phyloP scores from a whole-genome alignment of 2,888 invertebrate genomes.

The Sarcophaga rosellei region DNA sequence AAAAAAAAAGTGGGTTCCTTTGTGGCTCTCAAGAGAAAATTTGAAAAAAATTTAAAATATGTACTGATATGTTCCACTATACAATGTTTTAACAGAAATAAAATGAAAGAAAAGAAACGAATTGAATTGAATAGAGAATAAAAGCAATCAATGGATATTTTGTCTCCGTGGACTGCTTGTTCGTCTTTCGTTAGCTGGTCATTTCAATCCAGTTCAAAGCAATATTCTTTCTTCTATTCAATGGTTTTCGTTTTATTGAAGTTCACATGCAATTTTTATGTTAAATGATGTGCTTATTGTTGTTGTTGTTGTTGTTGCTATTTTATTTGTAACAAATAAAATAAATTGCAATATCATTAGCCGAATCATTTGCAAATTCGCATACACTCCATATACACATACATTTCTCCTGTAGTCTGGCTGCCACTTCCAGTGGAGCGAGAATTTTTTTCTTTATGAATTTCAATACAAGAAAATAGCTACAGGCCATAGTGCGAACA shows the following conservation, averaged over 20 bases:
- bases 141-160: constrained; percentile 2
- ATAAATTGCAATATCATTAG: constrained; percentile 69
- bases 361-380: constrained; percentile 66
- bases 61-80: constrained; percentile 5
- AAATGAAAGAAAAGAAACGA: not conserved
- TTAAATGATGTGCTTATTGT: constrained; percentile 50
- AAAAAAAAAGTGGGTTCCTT: constrained; percentile 54
- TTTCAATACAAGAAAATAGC: constrained; percentile 36
- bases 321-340: constrained; percentile 64
- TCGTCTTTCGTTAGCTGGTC: constrained; percentile 51
- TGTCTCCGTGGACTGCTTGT: constrained; percentile 55
- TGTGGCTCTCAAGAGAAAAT: constrained; percentile 24
- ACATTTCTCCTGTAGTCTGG: not conserved
- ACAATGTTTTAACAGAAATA: constrained; percentile 24
- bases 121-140: not conserved
- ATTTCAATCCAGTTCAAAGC: constrained; percentile 36
- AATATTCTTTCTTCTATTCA: not conserved
- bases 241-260: not conserved
- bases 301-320: constrained; percentile 26
- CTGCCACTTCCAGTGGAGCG: not conserved
- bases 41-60: constrained; percentile 47
- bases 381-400: constrained; percentile 39
- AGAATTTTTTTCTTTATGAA: not conserved
- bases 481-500: constrained; percentile 61
- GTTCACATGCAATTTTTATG: constrained; percentile 62